Base-by-base conservation (phyloP, 2,797 vertebrate genomes). In the Aulostomus chinensis region DNA sequence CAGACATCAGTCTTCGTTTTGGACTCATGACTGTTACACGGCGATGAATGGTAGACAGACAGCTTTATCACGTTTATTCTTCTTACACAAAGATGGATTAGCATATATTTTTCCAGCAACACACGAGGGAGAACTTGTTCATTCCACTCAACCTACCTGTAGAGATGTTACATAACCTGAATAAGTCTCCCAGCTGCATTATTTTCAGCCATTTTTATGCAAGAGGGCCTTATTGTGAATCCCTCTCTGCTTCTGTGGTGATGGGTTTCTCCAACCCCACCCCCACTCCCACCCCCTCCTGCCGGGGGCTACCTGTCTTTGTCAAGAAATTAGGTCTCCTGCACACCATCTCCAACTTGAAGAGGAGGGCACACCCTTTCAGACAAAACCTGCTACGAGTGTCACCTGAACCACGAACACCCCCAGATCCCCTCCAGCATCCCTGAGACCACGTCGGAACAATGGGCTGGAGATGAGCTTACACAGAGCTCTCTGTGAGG, bases 311-410 rank as follows among this genome's bases (percentile, higher is more conserved):
- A 47, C 20, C 11, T 24, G 15, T 59, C 68, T 73, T 83, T 85
- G 73, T 85, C 16, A 18, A 32, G 58, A 81, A 80, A 78, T 55
- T 12, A 76, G 66, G 64, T 81, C 68, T 67, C 52, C 32, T 21
- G 14, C 14, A 21, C 52, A 55, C 12, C 56, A 66, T 39, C 20
- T 62, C 39, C 16, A 40, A 53, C 39, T 35, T 16, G 34, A 30
- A 47, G 31, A 68, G 41, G 35, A 50, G 60, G 81, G 36, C 65
- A 81, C 80, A 41, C 80, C 73, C 75, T 78, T 61, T 28, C 37
- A 66, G 47, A 85, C 79, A 84, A 87, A 81, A 75, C 57, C 36
- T 32, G 6, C 12, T 9, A 20, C 16, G 46, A n/a, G 14, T 59
- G 58, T 80, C 62, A 79, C 51, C 64, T 68, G 41, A 77, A 75